Base-by-base conservation (phyloP, 1,140 invertebrate genomes). In the Zaprionus vittiger region DNA sequence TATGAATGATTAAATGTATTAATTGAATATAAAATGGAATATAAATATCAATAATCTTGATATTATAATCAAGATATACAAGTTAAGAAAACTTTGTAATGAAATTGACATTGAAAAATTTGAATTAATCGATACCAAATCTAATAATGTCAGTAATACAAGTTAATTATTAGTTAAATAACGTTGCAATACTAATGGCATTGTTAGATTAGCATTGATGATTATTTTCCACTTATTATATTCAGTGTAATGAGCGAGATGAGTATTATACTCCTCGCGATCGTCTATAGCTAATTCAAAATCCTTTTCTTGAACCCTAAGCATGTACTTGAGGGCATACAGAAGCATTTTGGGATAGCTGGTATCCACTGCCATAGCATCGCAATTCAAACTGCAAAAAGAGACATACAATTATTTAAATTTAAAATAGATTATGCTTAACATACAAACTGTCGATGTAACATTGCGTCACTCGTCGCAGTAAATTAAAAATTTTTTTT, bases 211-310 rank as follows among this genome's bases (percentile, higher is more conserved):
- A 1, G 68, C 65, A 24, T 57, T 77, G 52, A 83, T 17, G 20
- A 84, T 37, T 26, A 54, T 68, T 17, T 69, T 80, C 81, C 81
- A 83, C 41, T 73, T 77, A 44, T 69, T 38, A 56, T 80, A 66
- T 12, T 65, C 52, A 20, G 81, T 65, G 38, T 34, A 61, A 15
- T 72, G 63, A 56, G 80, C 64, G 22, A 64, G 47, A 44, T 57
- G 66, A n/a, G 56, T 60, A 15, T 62, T 31, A 2, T 54, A 68
- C 3, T 37, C 38, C 5, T 80, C 81, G 20, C 41, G 34, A 28
- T 83, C 61, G 5, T 76, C 80, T 9, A 68, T 55, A 15, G 38
- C 20, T 17, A 34, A 5, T 31, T 60, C 41, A 0, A 52, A 20
- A 37, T 80, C 44, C 1, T 38, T 6, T 55, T 59, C 6, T 24